These are phyloP conservation scores for Pandion haliaetus DNA, from an alignment of 2,113 vertebrate genomes.

Conservation along the genomic window DNA sequence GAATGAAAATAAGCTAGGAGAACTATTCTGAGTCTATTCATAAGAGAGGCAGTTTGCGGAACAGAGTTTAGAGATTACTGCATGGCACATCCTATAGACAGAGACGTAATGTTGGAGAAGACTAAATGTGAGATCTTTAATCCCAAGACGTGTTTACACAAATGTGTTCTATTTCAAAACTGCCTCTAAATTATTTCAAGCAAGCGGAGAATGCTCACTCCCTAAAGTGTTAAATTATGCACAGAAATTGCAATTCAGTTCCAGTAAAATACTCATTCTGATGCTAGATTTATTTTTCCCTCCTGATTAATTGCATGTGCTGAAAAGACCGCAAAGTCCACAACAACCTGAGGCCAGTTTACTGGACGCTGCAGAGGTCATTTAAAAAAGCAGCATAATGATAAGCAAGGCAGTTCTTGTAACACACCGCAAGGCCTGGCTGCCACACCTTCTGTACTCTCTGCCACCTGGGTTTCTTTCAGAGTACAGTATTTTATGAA, in stretches of 20 bases:
- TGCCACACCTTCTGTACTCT: slow-evolving; percentile 49
- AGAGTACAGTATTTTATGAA: neutral
- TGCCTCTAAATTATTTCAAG: slow-evolving; percentile 21
- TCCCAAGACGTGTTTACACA: neutral
- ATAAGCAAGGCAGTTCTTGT: neutral
- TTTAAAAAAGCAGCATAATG: neutral
- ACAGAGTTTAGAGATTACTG: neutral
- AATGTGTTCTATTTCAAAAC: slow-evolving; percentile 35
- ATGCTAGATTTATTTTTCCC: slow-evolving; percentile 46
- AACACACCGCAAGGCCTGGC: neutral
- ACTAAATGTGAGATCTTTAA: neutral
- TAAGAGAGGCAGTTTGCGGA: neutral
- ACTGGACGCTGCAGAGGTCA: neutral
- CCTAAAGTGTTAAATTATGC: slow-evolving; percentile 61
- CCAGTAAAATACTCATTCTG: slow-evolving; percentile 40
- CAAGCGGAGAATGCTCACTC: neutral
- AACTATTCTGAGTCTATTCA: neutral
- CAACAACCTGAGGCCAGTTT: neutral
- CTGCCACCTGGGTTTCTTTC: neutral
- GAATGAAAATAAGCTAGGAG: neutral
- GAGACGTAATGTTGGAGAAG: neutral
- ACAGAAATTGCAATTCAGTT: slow-evolving; percentile 2
- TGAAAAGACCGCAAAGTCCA: neutral
- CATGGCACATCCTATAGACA: neutral
- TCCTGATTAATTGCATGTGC: slow-evolving; percentile 34